Evolutionary conservation across 2,113 vertebrate species (phyloP).

Genomic region (Rhineura floridana): DNA sequence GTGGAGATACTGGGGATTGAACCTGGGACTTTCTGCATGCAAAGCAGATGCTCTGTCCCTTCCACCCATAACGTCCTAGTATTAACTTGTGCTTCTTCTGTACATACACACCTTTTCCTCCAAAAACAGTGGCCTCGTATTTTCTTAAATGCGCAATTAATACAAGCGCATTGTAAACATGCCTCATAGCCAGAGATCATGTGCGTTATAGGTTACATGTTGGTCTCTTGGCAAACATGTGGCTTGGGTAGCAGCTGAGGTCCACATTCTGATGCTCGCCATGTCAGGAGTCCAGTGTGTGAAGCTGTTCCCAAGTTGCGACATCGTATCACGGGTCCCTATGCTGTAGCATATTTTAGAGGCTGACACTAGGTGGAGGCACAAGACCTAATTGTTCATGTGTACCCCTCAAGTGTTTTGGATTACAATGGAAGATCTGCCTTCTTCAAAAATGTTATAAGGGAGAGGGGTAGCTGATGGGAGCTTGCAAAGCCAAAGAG

Average conservation of each 20-base stretch:
- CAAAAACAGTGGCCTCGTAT: background rate
- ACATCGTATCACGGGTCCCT: too few species aligned
- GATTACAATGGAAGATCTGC: background rate
- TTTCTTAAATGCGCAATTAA: background rate
- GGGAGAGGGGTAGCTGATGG: background rate
- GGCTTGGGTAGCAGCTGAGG: background rate
- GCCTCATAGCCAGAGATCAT: background rate
- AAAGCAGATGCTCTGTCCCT: too few species aligned
- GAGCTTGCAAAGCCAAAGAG: background rate
- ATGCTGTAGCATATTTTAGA: background rate
- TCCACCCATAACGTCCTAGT: background rate
- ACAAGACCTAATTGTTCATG: background rate
- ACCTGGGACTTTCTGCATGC: too few species aligned
- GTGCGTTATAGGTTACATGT: too few species aligned
- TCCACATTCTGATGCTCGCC: background rate
- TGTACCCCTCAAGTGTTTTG: background rate
- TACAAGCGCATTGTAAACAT: background rate
- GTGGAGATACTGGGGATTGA: too few species aligned
- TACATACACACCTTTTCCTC: background rate
- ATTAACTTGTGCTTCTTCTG: background rate
- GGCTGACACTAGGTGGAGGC: background rate
- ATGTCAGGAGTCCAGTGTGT: too few species aligned
- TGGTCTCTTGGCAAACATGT: background rate
- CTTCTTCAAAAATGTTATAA: background rate
- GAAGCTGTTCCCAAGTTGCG: background rate